Evolutionary conservation across 2,113 vertebrate genomes (phyloP).

Genomic region (Lamprologus tigripictilis): DNA sequence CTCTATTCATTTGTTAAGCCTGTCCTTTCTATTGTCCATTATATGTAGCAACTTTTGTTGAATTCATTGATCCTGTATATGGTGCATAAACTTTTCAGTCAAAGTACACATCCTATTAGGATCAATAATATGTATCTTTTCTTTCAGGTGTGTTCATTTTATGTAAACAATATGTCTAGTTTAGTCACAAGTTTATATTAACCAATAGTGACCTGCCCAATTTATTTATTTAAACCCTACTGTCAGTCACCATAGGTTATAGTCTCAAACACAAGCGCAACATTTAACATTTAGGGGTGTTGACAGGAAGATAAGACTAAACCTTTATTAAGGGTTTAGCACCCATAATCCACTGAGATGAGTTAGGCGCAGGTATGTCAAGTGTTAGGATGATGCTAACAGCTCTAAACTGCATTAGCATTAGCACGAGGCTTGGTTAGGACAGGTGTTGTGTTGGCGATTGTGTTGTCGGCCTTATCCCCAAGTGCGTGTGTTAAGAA

Average conservation of each 20-base stretch:
- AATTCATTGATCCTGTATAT: neutral
- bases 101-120: neutral
- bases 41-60: neutral
- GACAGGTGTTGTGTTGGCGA: constrained; percentile 25
- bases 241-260: neutral
- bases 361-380: constrained; percentile 24
- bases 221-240: neutral
- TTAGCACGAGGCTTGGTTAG: constrained; percentile 15
- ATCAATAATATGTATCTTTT: neutral
- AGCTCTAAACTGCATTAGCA: constrained; percentile 27
- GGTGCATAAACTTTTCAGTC: neutral
- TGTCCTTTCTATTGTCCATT: neutral
- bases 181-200: neutral
- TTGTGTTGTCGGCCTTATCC: neutral
- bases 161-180: neutral
- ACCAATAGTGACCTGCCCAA: neutral
- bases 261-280: neutral
- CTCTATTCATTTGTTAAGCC: neutral
- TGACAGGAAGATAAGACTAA: neutral
- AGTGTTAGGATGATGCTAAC: constrained; percentile 5
- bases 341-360: constrained; percentile 34
- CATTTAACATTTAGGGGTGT: neutral
- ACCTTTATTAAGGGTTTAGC: constrained; percentile 11
- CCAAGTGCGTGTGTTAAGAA: neutral
- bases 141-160: neutral